Evolutionary conservation across 2,888 invertebrate genomes (phyloP), one percentile per base, ranked within the genome.

Genomic region (Erebia aethiops): DNA sequence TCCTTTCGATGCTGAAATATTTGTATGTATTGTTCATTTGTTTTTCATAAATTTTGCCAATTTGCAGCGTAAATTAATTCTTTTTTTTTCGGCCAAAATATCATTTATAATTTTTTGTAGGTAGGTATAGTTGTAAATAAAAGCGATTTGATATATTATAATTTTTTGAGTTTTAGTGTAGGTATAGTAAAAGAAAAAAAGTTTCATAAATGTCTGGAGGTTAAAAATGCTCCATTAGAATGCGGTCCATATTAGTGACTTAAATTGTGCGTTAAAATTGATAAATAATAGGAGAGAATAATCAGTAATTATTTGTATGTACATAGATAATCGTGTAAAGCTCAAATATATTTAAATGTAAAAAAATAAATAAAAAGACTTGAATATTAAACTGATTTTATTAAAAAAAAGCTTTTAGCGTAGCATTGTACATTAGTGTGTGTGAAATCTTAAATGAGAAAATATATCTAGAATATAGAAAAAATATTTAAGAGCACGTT

Each of bases 221-320:
- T 66, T 66, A 52, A 57, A 69, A 72, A 62, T 65, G 71, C 73
- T 75, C 89, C 84, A 80, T 89, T 92, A 92, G 92, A 89, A 87
- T 83, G 93, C 89, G 93, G 93, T 92, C 93, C 93, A 93, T 89
- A 86, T 82, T 92, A 93, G 91, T 92, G 92, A 93, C 91, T 93
- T 93, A 93, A 86, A 87, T 86, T 87, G 89, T 91, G 91, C 89
- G 91, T 92, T 92, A 92, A 80, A 91, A 90, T 81, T 84, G 78
- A 83, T 86, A 85, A 86, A 84, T 87, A 87, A 89, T 87, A 84
- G 81, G 84, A 81, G 84, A 81, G 78, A 77, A 77, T 82, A 84
- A 84, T 81, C 81, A 79, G 82, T 83, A 80, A 83, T 82, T 77
- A 77, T 80, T 62, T 67, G 46, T 71, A 79, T 89, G 89, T 91